phyloP scores from a whole-genome alignment of 2,888 invertebrate genomes.

The Agrotis puta region DNA sequence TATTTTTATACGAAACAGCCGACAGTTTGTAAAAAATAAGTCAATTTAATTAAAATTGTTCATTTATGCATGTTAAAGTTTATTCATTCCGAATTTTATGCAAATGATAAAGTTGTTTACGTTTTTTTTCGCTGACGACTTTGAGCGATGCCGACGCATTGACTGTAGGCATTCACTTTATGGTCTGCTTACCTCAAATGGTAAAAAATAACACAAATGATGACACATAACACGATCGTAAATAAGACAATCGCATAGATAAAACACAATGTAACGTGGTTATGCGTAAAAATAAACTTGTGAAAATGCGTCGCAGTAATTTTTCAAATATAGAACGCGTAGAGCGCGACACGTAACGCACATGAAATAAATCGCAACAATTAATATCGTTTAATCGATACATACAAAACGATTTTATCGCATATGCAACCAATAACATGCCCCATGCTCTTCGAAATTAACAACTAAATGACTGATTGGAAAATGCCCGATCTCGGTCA shows the following conservation, averaged over 20 bases:
- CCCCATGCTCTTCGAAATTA: slow-evolving; percentile 89
- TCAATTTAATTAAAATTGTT: slow-evolving; percentile 53
- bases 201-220: slow-evolving; percentile 16
- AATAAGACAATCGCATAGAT: slow-evolving; percentile 29
- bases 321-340: slow-evolving; percentile 66
- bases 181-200: slow-evolving; percentile 41
- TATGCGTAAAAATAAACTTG: slow-evolving; percentile 17
- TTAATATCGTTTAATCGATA: slow-evolving; percentile 78
- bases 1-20: slow-evolving; percentile 49
- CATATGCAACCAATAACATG: slow-evolving; percentile 87
- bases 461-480: slow-evolving; percentile 89
- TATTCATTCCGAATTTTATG: slow-evolving; percentile 50
- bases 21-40: slow-evolving; percentile 50
- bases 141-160: slow-evolving; percentile 30
- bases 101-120: slow-evolving; percentile 28
- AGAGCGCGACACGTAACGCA: slow-evolving; percentile 62
- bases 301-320: slow-evolving; percentile 22
- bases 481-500: slow-evolving; percentile 86
- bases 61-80: slow-evolving; percentile 45
- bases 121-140: slow-evolving; percentile 26
- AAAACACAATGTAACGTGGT: slow-evolving; percentile 23
- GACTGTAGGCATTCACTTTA: slow-evolving; percentile 9
- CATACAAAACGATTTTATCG: slow-evolving; percentile 75
- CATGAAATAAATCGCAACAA: slow-evolving; percentile 69
- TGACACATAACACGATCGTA: slow-evolving; percentile 18